A percentile compares a stretch with the other conserved stretches of the same genome.
These are phyloP conservation scores for Anabas testudineus DNA, from an alignment of 2,797 vertebrate species.

Conservation along the genomic window DNA sequence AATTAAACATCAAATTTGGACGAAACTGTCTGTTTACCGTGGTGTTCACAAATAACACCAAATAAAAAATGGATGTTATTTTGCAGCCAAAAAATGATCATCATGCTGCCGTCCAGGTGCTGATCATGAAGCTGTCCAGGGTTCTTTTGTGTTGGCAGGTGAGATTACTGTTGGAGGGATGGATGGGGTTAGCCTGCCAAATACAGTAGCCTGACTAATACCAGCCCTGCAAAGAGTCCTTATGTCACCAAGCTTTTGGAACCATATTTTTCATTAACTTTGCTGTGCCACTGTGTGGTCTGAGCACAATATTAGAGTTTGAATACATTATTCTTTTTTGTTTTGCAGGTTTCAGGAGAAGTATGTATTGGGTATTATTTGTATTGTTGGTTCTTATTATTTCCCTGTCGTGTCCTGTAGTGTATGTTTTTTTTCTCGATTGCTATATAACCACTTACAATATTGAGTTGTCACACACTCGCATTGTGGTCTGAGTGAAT, in stretches of 20 bases:
- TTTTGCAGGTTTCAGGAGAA: not conserved
- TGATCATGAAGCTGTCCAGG: constrained; percentile 7
- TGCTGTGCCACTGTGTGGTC: not conserved
- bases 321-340: not conserved
- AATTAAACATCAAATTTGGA: not conserved
- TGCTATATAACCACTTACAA: not conserved
- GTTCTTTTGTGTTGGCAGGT: not conserved
- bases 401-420: not conserved
- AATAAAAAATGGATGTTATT: not conserved
- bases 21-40: not conserved
- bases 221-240: not conserved
- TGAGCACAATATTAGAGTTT: not conserved
- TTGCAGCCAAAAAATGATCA: not conserved
- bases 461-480: not conserved
- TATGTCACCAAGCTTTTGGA: not conserved
- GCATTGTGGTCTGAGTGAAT: not conserved
- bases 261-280: not conserved
- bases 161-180: not conserved
- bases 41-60: not conserved
- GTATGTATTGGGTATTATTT: too few species aligned
- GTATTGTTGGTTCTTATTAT: too few species aligned
- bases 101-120: not conserved
- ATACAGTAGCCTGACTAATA: too few species aligned
- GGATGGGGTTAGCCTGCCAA: not conserved
- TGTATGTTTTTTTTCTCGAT: too few species aligned